A percentile compares a stretch with the other conserved stretches of the same genome.
Conservation (phyloP, 2,113 vertebrate genomes). For the Polypterus bichir region DNA sequence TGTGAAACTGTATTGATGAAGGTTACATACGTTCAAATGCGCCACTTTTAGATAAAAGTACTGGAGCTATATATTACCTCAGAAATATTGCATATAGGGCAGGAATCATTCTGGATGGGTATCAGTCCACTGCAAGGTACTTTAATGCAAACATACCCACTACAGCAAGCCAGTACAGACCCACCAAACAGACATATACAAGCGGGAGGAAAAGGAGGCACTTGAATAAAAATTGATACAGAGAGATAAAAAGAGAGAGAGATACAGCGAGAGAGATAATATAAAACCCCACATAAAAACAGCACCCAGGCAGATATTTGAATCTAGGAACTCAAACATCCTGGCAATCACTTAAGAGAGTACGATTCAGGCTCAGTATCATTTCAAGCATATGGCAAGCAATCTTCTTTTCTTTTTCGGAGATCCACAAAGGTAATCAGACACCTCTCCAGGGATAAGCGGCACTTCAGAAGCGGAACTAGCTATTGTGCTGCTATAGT, state of each 20-base stretch:
- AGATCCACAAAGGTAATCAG: conserved; percentile 31
- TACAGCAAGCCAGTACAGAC: too few relatives aligned
- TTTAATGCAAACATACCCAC: too few relatives aligned
- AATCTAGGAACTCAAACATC: too few relatives aligned
- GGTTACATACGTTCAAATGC: too few relatives aligned
- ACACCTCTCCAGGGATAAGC: conserved; percentile 33
- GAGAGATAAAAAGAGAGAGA: not conserved
- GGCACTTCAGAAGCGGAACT: conserved; percentile 26
- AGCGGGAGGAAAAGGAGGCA: not conserved
- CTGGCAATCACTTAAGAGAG: conserved; percentile 16
- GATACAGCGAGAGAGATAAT: not conserved
- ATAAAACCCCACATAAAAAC: not conserved
- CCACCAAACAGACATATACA: not conserved
- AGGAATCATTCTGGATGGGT: too few relatives aligned
- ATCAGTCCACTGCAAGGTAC: too few relatives aligned
- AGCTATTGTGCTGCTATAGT: conserved; percentile 16
- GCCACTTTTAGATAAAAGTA: too few relatives aligned
- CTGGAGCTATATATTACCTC: too few relatives aligned
- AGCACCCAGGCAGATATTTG: not conserved
- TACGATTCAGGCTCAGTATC: conserved; percentile 46
- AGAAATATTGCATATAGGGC: too few relatives aligned
- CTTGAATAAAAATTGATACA: not conserved
- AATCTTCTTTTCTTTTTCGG: conserved; percentile 42
- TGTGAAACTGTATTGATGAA: too few relatives aligned
- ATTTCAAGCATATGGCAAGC: conserved; percentile 43